Base-by-base conservation (phyloP, 2,113 vertebrate species). In the Chitala chitala region DNA sequence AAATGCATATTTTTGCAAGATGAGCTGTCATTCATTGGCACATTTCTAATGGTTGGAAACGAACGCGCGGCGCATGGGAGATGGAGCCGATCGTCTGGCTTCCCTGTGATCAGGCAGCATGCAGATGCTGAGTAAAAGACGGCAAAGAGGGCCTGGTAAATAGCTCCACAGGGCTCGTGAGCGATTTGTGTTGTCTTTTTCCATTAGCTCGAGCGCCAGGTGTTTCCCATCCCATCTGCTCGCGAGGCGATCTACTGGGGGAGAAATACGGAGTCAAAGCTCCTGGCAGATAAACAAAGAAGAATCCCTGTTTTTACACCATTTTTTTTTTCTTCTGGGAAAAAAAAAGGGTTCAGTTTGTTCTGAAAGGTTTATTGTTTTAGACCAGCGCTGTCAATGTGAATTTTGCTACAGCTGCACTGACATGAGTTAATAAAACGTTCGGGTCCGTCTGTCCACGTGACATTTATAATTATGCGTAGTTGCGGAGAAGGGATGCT, bases 201-300 rank as follows among this genome's bases (percentile, higher is more conserved):
- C 63, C 73, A 66, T 74, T 74, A 74, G 63, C 33, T 42, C 2
- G 61, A 66, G 24, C 36, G 42, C 61, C 63, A 38, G n/a, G 36
- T 55, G 48, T 26, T 68, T 13, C 5, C 15, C 46, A 13, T 22
- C 29, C 44, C 48, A 38, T 54, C 73, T 54, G 73, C 63, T 48
- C 59, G 8, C 48, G 6, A 53, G 22, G 44, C 13, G 31, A 24
- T 12, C 63, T 50, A 3, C 17, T 46, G 33, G 10, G 31, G 24
- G 13, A 8, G 12, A 51, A 59, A 51, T 31, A n/a, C n/a, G n/a
- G 13, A 51, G 48, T 51, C 20, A 51, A 10, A 51, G 8, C 48
- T 51, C 12, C 40, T 15, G 38, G 64, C 22, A 68, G 10, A 42
- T 13, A 68, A 68, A 68, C 40, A 46, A 48, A 48, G 64, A 12